Conservation (phyloP, 2,113 vertebrate species). For the Archocentrus centrarchus region DNA sequence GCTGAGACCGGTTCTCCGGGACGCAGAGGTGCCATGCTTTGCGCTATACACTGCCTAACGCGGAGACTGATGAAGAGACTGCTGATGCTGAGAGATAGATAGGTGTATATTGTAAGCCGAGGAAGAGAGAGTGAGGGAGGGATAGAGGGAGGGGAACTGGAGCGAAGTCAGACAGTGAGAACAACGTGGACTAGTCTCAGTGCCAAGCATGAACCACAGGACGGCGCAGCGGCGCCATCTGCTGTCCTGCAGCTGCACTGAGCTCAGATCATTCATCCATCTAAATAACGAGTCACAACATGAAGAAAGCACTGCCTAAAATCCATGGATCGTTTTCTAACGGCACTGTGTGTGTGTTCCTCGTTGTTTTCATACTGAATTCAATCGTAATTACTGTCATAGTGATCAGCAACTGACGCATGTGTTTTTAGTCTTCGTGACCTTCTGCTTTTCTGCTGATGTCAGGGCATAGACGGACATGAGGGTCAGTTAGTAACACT, state of each 20-base stretch:
- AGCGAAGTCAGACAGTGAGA: constrained; percentile 74
- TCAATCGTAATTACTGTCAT: background rate
- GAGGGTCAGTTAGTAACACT: background rate
- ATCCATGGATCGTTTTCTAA: background rate
- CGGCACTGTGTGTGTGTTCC: background rate
- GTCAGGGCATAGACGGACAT: background rate
- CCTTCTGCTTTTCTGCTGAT: background rate
- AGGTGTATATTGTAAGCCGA: constrained; percentile 73
- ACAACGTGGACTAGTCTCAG: constrained; percentile 77
- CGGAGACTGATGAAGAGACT: constrained; percentile 77
- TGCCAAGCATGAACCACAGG: constrained; percentile 57
- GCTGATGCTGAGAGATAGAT: constrained; percentile 79
- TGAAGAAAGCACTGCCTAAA: background rate
- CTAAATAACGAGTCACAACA: background rate
- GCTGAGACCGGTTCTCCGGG: constrained; percentile 58
- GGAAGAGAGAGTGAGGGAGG: constrained; percentile 66
- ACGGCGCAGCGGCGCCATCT: constrained; percentile 82
- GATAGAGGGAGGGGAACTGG: constrained; percentile 71
- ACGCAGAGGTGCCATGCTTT: constrained; percentile 75
- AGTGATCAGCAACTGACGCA: background rate
- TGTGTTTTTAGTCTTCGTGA: background rate
- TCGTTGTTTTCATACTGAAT: background rate
- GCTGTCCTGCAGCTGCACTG: constrained; percentile 30
- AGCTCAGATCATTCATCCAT: background rate
- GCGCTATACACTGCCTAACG: constrained; percentile 81